Conservation (phyloP, 2,888 invertebrate genomes). For the Elmis aenea region DNA sequence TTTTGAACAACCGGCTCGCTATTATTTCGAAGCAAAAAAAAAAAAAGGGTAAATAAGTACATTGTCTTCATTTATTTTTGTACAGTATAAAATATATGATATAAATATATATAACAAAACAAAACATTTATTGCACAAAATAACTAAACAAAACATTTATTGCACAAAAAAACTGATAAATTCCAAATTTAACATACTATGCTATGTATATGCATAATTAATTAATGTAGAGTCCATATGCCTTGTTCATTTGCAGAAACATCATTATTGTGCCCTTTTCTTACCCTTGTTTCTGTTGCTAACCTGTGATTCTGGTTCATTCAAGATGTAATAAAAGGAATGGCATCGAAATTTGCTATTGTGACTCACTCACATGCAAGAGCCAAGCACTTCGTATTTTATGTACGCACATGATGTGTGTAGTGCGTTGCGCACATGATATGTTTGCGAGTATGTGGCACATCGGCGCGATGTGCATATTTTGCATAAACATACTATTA, state of each 20-base stretch:
- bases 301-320: conserved; percentile 16
- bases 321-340: conserved; percentile 16
- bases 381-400: conserved; percentile 14
- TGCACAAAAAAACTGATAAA: too few relatives aligned
- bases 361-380: conserved; percentile 12
- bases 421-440: conserved; percentile 7
- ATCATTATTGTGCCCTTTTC: conserved; percentile 14
- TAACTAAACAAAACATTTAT: too few relatives aligned
- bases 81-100: too few relatives aligned
- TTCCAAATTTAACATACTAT: too few relatives aligned
- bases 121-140: too few relatives aligned
- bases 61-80: too few relatives aligned
- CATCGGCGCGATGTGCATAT: conserved; percentile 5
- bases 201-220: conserved; percentile 12
- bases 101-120: too few relatives aligned
- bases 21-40: too few relatives aligned
- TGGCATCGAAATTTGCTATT: conserved; percentile 16
- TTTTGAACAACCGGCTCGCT: too few relatives aligned
- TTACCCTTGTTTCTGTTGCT: conserved; percentile 13
- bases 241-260: conserved; percentile 15
- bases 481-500: conserved; percentile 3
- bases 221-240: conserved; percentile 16
- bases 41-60: too few relatives aligned
- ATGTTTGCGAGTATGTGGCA: conserved; percentile 6
- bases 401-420: conserved; percentile 9